Conservation (phyloP, 1,140 invertebrate species). For the Aphis gossypii region DNA sequence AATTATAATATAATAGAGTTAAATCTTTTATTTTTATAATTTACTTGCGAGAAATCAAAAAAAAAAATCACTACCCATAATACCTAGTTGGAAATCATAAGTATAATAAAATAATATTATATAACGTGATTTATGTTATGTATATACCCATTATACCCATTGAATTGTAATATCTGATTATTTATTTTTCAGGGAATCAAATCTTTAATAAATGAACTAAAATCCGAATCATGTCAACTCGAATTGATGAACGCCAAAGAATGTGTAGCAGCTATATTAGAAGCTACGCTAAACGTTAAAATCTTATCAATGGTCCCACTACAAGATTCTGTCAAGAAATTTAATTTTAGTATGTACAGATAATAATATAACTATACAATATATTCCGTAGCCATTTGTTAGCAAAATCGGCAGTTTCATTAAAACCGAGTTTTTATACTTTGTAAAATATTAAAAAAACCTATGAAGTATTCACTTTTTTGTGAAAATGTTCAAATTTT, state of each 20-base stretch:
- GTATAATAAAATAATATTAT: background rate
- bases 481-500: background rate
- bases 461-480: background rate
- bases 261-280: background rate
- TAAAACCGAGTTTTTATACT: background rate
- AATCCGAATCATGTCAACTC: background rate
- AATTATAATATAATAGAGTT: background rate
- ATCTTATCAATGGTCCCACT: background rate
- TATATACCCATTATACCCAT: background rate
- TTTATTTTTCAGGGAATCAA: conserved; percentile 38
- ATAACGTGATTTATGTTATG: background rate
- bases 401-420: background rate
- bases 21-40: too few relatives aligned
- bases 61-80: background rate
- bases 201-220: conserved; percentile 44
- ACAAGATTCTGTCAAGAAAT: background rate
- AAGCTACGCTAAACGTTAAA: background rate
- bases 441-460: background rate
- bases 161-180: background rate
- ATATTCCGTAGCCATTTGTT: background rate
- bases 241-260: conserved; percentile 22
- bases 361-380: background rate
- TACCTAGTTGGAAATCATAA: too few relatives aligned
- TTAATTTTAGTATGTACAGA: background rate
- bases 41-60: too few relatives aligned